Conservation (phyloP, 2,888 invertebrate genomes). For the Caenorhabditis panamensis region DNA sequence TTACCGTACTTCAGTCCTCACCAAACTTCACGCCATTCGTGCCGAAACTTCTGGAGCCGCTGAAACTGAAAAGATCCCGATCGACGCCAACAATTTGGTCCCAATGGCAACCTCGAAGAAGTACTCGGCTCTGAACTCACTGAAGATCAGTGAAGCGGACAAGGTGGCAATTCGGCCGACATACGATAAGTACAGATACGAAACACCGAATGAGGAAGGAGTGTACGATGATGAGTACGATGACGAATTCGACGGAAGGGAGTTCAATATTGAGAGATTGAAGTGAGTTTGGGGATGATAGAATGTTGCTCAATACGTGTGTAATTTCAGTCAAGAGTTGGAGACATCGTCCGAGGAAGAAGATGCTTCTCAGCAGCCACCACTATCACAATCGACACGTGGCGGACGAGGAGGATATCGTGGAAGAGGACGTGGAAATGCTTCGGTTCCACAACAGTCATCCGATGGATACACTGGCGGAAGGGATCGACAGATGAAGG, state of each 20-base stretch:
- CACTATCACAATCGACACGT: neutral
- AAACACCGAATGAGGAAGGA: slow-evolving; percentile 64
- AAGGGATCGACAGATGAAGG: slow-evolving; percentile 68
- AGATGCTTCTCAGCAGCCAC: slow-evolving; percentile 1
- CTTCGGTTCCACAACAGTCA: neutral
- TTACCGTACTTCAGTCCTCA: slow-evolving; percentile 39
- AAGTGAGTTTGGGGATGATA: slow-evolving; percentile 49
- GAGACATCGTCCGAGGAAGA: slow-evolving; percentile 51
- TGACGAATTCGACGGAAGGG: slow-evolving; percentile 72
- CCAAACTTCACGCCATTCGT: slow-evolving; percentile 36
- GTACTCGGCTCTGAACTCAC: slow-evolving; percentile 57
- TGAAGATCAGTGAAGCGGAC: slow-evolving; percentile 61
- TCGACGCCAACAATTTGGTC: slow-evolving; percentile 58
- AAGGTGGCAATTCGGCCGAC: slow-evolving; percentile 69
- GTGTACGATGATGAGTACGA: slow-evolving; percentile 76
- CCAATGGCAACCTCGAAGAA: slow-evolving; percentile 64
- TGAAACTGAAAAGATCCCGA: neutral
- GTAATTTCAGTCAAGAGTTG: slow-evolving; percentile 45
- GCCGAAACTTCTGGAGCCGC: neutral
- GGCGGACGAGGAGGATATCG: slow-evolving; percentile 24
- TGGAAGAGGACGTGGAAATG: slow-evolving; percentile 21
- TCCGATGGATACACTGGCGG: slow-evolving; percentile 70
- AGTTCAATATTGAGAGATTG: slow-evolving; percentile 66
- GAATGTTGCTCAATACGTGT: neutral
- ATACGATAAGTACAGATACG: slow-evolving; percentile 71